Evolutionary conservation across 2,797 vertebrate genomes (phyloP).

Genomic region (Acrocephalus scirpaceus): DNA sequence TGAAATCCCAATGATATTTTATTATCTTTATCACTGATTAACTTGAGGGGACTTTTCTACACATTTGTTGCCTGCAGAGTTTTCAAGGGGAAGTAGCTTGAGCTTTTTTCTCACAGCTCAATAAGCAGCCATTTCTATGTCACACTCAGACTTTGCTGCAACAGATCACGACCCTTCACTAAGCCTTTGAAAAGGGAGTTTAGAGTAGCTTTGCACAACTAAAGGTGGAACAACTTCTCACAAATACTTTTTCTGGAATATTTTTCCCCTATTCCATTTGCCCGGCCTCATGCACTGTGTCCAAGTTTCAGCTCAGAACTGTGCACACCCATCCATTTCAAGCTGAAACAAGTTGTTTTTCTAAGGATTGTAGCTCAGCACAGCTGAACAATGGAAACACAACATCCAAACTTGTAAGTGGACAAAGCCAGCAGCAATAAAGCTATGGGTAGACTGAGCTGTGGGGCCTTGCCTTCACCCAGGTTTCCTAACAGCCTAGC

Average conservation of each 20-base stretch:
- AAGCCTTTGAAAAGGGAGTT: neutral
- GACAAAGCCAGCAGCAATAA: neutral
- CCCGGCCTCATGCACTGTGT: fast-evolving
- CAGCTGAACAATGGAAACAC: neutral
- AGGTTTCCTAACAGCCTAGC: neutral
- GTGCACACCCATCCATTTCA: neutral
- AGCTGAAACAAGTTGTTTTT: constrained; percentile 19
- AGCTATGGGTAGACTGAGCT: neutral
- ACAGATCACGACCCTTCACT: neutral
- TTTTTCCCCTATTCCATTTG: neutral
- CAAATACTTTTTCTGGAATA: neutral
- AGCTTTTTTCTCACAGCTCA: neutral
- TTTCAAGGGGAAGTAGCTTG: neutral
- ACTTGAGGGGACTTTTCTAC: neutral
- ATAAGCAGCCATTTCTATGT: neutral
- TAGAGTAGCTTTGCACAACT: neutral
- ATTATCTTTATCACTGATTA: neutral
- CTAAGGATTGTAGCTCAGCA: neutral
- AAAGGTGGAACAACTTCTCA: neutral
- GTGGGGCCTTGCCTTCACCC: neutral
- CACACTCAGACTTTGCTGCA: neutral
- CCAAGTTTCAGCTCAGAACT: neutral
- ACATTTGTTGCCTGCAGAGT: neutral
- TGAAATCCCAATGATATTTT: neutral
- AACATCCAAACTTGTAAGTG: fast-evolving